Evolutionary conservation across 1,140 invertebrate species (phyloP).

Genomic region (Xylocopa sonorina): DNA sequence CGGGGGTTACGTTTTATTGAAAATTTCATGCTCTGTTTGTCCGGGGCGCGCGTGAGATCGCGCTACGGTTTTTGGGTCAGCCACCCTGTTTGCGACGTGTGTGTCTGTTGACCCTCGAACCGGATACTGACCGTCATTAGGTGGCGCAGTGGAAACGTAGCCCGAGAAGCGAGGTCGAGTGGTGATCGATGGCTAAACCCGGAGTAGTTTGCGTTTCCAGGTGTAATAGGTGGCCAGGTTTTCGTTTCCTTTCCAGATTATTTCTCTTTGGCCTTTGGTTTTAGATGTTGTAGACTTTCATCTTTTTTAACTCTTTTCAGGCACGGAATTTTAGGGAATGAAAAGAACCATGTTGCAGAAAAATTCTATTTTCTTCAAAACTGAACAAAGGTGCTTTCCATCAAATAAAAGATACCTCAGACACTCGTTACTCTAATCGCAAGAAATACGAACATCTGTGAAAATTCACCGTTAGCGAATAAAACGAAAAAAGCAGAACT

Average conservation of each 20-base stretch:
- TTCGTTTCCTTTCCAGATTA: too few relatives aligned
- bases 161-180: neutral
- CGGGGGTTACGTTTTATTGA: conserved; percentile 33
- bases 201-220: neutral
- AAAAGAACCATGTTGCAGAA: too few relatives aligned
- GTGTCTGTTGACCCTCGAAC: conserved; percentile 24
- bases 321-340: too few relatives aligned
- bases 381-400: too few relatives aligned
- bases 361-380: too few relatives aligned
- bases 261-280: too few relatives aligned
- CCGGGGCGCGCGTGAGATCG: neutral
- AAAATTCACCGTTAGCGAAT: neutral
- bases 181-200: neutral
- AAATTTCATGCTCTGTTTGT: conserved; percentile 52
- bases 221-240: too few relatives aligned
- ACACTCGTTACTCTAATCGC: neutral
- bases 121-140: conserved; percentile 31
- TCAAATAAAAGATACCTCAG: neutral
- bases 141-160: neutral
- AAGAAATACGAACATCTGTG: neutral
- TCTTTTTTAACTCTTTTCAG: too few relatives aligned
- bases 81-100: neutral
- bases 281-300: too few relatives aligned
- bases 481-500: neutral
- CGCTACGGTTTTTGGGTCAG: conserved; percentile 40